A percentile compares a stretch with the other conserved stretches of the same genome.
These are phyloP conservation scores for Notolabrus celidotus DNA, from an alignment of 2,797 vertebrate genomes.

Conservation along the genomic window DNA sequence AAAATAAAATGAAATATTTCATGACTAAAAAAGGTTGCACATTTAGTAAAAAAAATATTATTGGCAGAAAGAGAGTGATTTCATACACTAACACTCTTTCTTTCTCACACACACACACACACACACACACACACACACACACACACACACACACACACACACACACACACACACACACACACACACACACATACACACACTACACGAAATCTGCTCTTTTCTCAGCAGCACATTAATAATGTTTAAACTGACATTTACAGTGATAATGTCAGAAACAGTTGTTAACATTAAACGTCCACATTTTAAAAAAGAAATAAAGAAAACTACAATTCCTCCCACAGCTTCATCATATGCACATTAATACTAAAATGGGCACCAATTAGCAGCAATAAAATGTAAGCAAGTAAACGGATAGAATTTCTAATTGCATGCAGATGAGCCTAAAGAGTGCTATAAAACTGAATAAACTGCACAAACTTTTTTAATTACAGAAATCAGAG, in stretches of 20 bases:
- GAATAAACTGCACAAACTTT: constrained; percentile 71
- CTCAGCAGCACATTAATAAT: constrained; percentile 14
- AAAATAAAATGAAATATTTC: neutral
- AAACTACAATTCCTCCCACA: constrained; percentile 57
- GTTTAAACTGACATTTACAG: constrained; percentile 55
- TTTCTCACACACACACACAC: neutral
- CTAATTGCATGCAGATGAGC: constrained; percentile 73
- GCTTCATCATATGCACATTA: constrained; percentile 76
- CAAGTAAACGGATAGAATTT: constrained; percentile 69
- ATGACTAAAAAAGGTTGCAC: no score
- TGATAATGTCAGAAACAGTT: constrained; percentile 43
- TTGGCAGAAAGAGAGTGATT: neutral
- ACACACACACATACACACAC: neutral
- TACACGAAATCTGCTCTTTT: constrained; percentile 21
- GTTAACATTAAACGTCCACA: constrained; percentile 49
- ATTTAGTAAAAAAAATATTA: no score
- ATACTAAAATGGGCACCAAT: constrained; percentile 79
- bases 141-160: neutral
- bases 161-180: neutral
- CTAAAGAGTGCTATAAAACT: constrained; percentile 67
- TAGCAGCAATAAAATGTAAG: constrained; percentile 67
- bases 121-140: constrained; percentile 5
- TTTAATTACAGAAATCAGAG: constrained; percentile 77
- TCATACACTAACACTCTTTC: neutral
- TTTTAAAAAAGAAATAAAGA: constrained; percentile 47